A percentile compares a stretch with the other conserved stretches of the same genome.
These are phyloP conservation scores for Calliopum simillimum DNA, from an alignment of 2,888 invertebrate genomes.

Conservation along the genomic window DNA sequence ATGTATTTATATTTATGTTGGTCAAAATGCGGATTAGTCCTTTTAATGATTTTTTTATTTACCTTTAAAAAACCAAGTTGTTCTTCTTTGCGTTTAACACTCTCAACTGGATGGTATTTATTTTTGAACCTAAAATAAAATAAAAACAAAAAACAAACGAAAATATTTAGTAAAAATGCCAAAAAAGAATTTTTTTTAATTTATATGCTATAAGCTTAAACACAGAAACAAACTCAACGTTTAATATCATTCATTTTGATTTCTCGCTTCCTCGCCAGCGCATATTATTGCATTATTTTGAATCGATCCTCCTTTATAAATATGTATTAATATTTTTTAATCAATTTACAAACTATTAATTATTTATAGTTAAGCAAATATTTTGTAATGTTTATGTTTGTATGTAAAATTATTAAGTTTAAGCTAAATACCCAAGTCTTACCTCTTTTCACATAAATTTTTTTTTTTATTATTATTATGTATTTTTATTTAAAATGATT, in stretches of 20 bases:
- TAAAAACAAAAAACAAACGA: conserved; percentile 22
- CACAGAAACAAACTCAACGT: conserved; percentile 19
- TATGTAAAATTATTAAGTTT: conserved; percentile 29
- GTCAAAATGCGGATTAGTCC: no score
- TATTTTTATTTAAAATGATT: conserved; percentile 46
- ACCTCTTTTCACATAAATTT: conserved; percentile 60
- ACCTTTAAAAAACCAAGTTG: conserved; percentile 85
- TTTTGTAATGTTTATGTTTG: conserved; percentile 11
- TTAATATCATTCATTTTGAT: conserved; percentile 1
- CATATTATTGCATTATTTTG: no score
- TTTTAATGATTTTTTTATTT: no score
- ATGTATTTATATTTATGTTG: no score
- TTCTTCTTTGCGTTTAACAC: conserved; percentile 88
- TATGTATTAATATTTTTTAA: no score
- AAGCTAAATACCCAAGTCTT: conserved; percentile 63
- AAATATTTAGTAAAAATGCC: background rate
- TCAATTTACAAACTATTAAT: no score
- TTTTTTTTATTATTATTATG: no score
- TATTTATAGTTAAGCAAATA: conserved; percentile 17
- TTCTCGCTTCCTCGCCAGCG: no score
- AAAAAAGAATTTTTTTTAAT: conserved; percentile 22
- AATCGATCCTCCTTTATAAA: no score
- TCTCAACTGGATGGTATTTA: conserved; percentile 98
- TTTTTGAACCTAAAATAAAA: conserved; percentile 93
- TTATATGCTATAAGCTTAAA: conserved; percentile 7